Base-by-base conservation (phyloP, 2,888 invertebrate genomes). In the Protonemura montana region DNA sequence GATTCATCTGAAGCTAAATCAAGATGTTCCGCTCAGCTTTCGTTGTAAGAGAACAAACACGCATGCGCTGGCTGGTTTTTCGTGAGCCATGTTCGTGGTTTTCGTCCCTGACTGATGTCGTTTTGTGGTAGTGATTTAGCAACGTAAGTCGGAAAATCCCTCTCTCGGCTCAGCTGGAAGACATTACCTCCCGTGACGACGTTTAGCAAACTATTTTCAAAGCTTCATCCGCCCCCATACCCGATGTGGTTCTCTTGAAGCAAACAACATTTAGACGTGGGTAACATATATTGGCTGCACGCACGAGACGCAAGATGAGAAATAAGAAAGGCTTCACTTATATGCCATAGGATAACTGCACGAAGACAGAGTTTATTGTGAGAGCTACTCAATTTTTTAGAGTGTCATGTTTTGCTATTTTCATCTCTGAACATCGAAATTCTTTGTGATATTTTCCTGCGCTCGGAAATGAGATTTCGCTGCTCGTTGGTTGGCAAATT, bases 361-460 rank as follows among this genome's bases (percentile, higher is more conserved):
- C 13, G 21, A 7, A 59, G 7, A 59, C 1, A 59, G 59, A 7
- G 16, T 59, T 59, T 59, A 59, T 59, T 59, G 59, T 59, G 59
- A 59, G 59, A 59, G 59, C 59, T 59, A 59, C 59, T 59, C 59
- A 59, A 59, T 59, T 59, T 59, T 59, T 10, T 59, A 59, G 59
- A 59, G 59, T 59, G 59, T 59, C 59, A 59, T 59, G 59, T 59
- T 59, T 21, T 59, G 59, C 59, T 59, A 59, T 59, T 59, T 59
- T 59, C 59, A 59, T 59, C 59, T 59, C 59, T 59, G 16, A 59
- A 21, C 21, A 7, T 59, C 59, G 59, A 21, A 21, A 59, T 59
- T 59, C 59, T 59, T 59, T 59, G 59, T 21, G 59, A 59, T 59
- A 59, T 59, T 59, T 59, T 21, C 59, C 3, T 1, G 59, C 6